Conservation (phyloP, 1,140 invertebrate species). For the Megalonaias nervosa region DNA sequence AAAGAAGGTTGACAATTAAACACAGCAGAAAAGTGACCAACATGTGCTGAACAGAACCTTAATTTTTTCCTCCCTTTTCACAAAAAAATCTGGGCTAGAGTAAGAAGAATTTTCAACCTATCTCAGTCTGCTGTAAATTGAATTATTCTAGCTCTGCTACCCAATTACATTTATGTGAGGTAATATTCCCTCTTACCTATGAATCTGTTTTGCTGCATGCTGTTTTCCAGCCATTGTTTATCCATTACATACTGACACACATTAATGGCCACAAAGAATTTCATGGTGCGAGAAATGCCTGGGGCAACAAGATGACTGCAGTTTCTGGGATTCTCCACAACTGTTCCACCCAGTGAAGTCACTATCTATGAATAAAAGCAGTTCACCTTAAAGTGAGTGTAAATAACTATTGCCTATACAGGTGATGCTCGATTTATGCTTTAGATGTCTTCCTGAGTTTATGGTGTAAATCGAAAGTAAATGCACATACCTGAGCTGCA, state of each 20-base stretch:
- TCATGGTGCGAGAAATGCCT: constrained; percentile 84
- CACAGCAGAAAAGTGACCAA: too few species aligned
- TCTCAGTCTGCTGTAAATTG: neutral
- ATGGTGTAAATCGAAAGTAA: too few species aligned
- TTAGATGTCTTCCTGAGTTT: neutral
- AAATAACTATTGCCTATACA: neutral
- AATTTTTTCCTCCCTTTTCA: neutral
- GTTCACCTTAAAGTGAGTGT: too few species aligned
- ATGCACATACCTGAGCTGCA: neutral
- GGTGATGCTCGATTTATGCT: neutral
- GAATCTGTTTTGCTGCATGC: constrained; percentile 82
- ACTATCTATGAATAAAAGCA: constrained; percentile 75
- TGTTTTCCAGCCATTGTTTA: constrained; percentile 88
- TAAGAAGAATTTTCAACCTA: neutral
- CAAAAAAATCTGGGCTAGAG: neutral
- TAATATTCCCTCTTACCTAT: constrained; percentile 71
- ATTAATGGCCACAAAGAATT: constrained; percentile 87
- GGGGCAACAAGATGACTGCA: constrained; percentile 91
- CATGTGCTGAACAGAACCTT: too few species aligned
- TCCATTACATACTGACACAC: constrained; percentile 84
- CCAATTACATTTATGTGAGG: neutral
- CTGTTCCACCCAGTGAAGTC: constrained; percentile 82
- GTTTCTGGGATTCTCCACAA: constrained; percentile 78
- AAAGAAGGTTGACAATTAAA: too few species aligned
- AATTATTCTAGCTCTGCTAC: neutral